Evolutionary conservation across 2,797 vertebrate genomes (phyloP).

Genomic region (Neosilurus hyrtlii): DNA sequence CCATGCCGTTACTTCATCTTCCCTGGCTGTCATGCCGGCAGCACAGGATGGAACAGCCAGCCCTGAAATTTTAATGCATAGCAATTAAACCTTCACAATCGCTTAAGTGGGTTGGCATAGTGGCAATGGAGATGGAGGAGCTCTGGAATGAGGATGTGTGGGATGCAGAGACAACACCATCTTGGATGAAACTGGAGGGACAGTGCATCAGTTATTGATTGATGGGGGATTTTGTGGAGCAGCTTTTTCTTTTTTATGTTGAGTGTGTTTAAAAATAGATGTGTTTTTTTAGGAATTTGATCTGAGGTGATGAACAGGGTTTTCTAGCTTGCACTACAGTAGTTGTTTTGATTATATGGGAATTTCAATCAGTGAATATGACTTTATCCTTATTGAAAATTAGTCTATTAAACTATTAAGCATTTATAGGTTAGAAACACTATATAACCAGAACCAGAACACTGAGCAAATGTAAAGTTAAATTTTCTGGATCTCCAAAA

Average conservation of each 20-base stretch:
- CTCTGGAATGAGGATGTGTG: conserved; percentile 14
- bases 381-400: neutral
- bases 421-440: neutral
- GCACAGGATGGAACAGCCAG: conserved; percentile 44
- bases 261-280: too few relatives aligned
- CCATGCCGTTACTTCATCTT: conserved; percentile 48
- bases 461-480: neutral
- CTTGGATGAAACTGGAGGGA: conserved; percentile 4
- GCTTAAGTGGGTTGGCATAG: conserved; percentile 46
- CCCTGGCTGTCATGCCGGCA: conserved; percentile 39
- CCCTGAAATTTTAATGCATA: conserved; percentile 58
- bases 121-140: conserved; percentile 44
- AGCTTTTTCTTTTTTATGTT: neutral
- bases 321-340: neutral
- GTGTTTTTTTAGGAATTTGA: neutral
- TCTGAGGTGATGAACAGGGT: neutral
- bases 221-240: neutral
- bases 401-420: neutral
- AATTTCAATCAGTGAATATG: neutral
- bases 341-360: neutral
- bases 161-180: neutral
- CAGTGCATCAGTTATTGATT: neutral
- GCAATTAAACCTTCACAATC: conserved; percentile 56
- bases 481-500: neutral
- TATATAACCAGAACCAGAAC: neutral